A percentile compares a stretch with the other conserved stretches of the same genome.
Conservation (phyloP, 2,888 invertebrate genomes). For the Caenorhabditis zanzibari region DNA sequence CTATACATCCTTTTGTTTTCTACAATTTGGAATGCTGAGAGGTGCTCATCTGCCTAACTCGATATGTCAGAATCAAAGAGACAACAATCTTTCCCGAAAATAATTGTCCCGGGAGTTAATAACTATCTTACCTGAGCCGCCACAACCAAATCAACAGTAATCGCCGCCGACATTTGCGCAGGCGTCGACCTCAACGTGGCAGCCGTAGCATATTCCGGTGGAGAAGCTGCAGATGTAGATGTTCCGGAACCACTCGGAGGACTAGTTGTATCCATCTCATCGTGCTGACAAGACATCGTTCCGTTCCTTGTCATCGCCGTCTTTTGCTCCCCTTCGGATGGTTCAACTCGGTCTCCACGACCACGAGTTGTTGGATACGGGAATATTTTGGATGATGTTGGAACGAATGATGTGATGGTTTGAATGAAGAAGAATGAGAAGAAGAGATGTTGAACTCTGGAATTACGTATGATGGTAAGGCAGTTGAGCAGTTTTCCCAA, state of each 20-base stretch:
- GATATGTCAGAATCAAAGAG: too few relatives aligned
- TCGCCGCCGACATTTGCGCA: slow-evolving; percentile 78
- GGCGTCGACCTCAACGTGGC: slow-evolving; percentile 80
- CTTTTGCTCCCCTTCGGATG: slow-evolving; percentile 9
- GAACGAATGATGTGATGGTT: neutral
- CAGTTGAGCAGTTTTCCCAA: slow-evolving; percentile 47
- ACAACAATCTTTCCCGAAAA: too few relatives aligned
- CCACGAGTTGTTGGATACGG: slow-evolving; percentile 47
- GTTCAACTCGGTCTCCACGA: slow-evolving; percentile 50
- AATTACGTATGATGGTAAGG: slow-evolving; percentile 21
- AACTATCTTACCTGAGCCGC: slow-evolving; percentile 71
- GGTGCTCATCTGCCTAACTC: too few relatives aligned
- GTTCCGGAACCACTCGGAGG: slow-evolving; percentile 47
- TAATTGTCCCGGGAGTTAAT: neutral
- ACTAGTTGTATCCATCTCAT: slow-evolving; percentile 56
- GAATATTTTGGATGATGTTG: slow-evolving; percentile 49
- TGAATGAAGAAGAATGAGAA: slow-evolving; percentile 16
- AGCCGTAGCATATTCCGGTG: slow-evolving; percentile 74
- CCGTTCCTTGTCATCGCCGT: slow-evolving; percentile 51
- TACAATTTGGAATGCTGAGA: too few relatives aligned
- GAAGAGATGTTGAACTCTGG: slow-evolving; percentile 20
- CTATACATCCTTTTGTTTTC: too few relatives aligned
- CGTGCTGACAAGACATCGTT: slow-evolving; percentile 35
- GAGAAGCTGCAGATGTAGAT: slow-evolving; percentile 59
- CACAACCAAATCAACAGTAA: slow-evolving; percentile 73